A percentile compares a stretch with the other conserved stretches of the same genome.
These are phyloP conservation scores for Muricea muricata DNA, from an alignment of 92 coral and sea anemone species.

Conservation along the genomic window DNA sequence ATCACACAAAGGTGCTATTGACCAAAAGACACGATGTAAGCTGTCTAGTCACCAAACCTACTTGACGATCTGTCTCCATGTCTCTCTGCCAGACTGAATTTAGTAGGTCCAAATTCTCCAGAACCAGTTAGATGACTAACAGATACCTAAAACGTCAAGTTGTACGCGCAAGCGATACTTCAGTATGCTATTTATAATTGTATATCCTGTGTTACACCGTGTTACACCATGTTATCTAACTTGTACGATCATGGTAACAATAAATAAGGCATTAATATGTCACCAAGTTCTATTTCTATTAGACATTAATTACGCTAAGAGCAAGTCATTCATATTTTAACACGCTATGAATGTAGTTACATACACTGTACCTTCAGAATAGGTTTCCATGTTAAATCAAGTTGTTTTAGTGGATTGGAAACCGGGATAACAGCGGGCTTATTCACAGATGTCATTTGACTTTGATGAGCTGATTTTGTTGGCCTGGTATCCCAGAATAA, in stretches of 20 bases:
- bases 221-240: too few relatives aligned
- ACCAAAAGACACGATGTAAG: too few relatives aligned
- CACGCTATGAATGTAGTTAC: too few relatives aligned
- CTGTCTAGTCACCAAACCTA: slow-evolving; percentile 12
- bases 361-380: slow-evolving; percentile 90
- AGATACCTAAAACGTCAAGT: slow-evolving; percentile 78
- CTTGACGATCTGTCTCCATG: slow-evolving; percentile 73
- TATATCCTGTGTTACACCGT: too few relatives aligned
- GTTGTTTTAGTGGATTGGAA: slow-evolving; percentile 77
- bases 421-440: slow-evolving; percentile 73
- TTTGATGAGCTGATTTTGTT: slow-evolving; percentile 88
- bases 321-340: too few relatives aligned
- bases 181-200: too few relatives aligned
- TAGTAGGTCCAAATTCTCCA: slow-evolving; percentile 96
- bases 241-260: too few relatives aligned
- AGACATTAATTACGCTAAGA: too few relatives aligned
- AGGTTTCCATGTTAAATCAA: slow-evolving; percentile 95
- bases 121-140: slow-evolving; percentile 81
- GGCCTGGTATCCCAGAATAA: slow-evolving; percentile 97
- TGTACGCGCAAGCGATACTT: too few relatives aligned
- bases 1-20: neutral
- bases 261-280: too few relatives aligned
- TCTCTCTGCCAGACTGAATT: slow-evolving; percentile 84
- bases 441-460: slow-evolving; percentile 71
- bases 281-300: too few relatives aligned